Conservation (phyloP, 2,888 invertebrate species). For the Epistrophe grossulariae region DNA sequence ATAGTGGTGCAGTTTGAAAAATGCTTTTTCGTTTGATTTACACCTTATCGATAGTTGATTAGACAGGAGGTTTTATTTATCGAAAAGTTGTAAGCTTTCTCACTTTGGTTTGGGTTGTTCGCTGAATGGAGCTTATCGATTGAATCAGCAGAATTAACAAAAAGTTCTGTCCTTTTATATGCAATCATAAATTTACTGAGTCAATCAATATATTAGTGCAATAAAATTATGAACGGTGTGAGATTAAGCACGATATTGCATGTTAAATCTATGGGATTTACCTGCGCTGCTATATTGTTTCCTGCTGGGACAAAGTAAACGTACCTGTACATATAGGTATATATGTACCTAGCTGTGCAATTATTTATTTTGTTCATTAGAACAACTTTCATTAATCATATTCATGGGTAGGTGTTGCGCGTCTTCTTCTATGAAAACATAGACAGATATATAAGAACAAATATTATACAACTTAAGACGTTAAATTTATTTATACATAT, state of each 20-base stretch:
- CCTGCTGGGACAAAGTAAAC: conserved; percentile 9
- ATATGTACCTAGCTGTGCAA: conserved; percentile 9
- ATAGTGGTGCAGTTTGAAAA: neutral
- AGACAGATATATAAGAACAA: neutral
- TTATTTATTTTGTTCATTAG: conserved; percentile 16
- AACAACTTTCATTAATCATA: neutral
- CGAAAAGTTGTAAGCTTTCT: neutral
- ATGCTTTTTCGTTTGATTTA: neutral
- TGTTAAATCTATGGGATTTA: conserved; percentile 17
- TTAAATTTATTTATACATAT: neutral
- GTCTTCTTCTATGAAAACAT: neutral
- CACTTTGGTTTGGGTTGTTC: neutral
- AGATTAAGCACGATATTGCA: neutral
- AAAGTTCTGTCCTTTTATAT: conserved; percentile 28
- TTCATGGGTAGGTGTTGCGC: neutral
- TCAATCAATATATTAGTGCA: conserved; percentile 10
- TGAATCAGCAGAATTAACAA: conserved; percentile 12
- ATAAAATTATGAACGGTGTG: neutral
- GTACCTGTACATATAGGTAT: too few species aligned
- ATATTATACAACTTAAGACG: neutral
- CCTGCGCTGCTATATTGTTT: neutral
- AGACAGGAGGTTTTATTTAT: neutral
- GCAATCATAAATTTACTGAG: neutral
- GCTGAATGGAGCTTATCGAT: neutral
- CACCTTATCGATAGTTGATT: conserved; percentile 19